Evolutionary conservation across 2,888 invertebrate species (phyloP), one percentile per base, ranked within the genome.

Genomic region (Dynastes grantii): DNA sequence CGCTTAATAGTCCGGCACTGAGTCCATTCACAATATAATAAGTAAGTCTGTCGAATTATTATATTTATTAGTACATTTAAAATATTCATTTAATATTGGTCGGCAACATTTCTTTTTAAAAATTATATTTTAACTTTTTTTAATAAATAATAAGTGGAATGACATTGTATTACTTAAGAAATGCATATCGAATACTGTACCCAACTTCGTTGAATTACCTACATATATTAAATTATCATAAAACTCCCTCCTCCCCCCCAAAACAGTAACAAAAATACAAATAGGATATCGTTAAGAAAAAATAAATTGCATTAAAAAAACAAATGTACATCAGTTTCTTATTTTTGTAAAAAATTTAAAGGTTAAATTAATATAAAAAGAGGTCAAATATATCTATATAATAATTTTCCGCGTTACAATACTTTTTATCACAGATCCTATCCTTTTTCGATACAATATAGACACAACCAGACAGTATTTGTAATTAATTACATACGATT

Each of bases 141-240:
- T 32, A 53, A 67, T 76, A 67, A 76, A 76, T 51, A 67, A 67
- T 76, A 67, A 67, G 16, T 67, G 76, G 73, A 73, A 73, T 73
- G 73, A 73, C 53, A 71, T 71, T 55, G 32, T 61, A 45, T 22
- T 61, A 61, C 22, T 27, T 68, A 16, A 73, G 58, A 61, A 53
- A 16, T 53, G 16, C 37, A 29, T 53, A 22, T 73, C 32, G 29
- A 73, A 73, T 73, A 73, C 73, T 73, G 73, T 73, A 40, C 58
- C 73, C 73, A 37, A 61, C 22, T 58, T 73, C 37, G 58, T 22
- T 45, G 22, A 22, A 16, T 27, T 51, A 68, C 37, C 40, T 45
- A 45, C 11, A 65, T 16, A 65, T 40, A 40, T 22, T 65, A 65
- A 65, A 65, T 40, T 65, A 65, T 45, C 37, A 16, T 65, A 13